Evolutionary conservation across 1,140 invertebrate species (phyloP), one percentile per base, ranked within the genome.

Genomic region (Papilio machaon): DNA sequence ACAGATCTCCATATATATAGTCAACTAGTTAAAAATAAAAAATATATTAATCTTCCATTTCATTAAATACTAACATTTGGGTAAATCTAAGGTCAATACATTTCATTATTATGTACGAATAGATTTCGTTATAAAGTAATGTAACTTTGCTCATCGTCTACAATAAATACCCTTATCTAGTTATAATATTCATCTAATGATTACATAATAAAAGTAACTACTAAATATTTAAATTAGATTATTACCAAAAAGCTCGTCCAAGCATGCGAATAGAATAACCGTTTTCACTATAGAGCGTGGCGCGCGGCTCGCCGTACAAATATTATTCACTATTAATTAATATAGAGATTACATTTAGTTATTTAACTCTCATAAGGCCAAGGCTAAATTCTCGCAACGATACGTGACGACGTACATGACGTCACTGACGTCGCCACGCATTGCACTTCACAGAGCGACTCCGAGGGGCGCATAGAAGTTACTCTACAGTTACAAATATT

Each of bases 141-240:
- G 93, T 90, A 92, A 94, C 91, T 92, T 91, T 91, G 88, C 87
- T 87, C 88, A 89, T 89, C 89, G 46, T 88, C 92, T 94, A 94
- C 91, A 94, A 94, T 94, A 94, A 94, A 94, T 94, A 94, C 92
- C 92, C 93, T 94, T 94, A 94, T 85, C 92, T 94, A 94, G 79
- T 90, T 91, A 93, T 91, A 88, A 83, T 93, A 94, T 91, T 90
- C 85, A 89, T 86, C 93, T 94, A 94, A 93, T 80, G 92, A 91
- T 94, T 94, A 94, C 89, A 93, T 89, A 93, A 91, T 93, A 89
- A 92, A 93, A 91, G 90, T 94, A 93, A 91, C 91, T 94, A 93
- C 91, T 90, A 93, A 90, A 90, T 92, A 67, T 91, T 94, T 91
- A 92, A 92, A 94, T 93, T 93, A 94, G 90, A 92, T 93, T 94